Evolutionary conservation across 2,113 vertebrate species (phyloP).

Genomic region (Oncorhynchus gorbuscha): DNA sequence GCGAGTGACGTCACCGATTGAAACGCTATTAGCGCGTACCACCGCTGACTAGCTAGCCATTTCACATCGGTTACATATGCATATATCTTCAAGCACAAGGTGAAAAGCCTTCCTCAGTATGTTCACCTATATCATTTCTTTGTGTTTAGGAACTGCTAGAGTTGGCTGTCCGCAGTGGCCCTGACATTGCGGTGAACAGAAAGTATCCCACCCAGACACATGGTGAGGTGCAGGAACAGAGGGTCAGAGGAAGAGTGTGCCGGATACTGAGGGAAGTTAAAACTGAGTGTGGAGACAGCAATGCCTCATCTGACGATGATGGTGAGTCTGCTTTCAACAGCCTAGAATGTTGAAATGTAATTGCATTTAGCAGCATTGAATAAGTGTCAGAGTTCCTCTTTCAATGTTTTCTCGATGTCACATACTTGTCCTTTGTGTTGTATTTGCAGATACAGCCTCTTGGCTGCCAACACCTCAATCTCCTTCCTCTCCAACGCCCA

Average conservation of each 20-base stretch:
- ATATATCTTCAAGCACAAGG: neutral
- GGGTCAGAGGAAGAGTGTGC: conserved; percentile 81
- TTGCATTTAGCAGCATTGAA: neutral
- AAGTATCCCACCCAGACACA: conserved; percentile 69
- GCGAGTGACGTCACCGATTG: no score
- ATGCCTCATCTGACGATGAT: conserved; percentile 92
- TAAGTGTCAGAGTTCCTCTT: neutral
- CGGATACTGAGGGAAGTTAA: conserved; percentile 92
- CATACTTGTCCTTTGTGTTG: neutral
- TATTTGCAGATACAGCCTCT: conserved; percentile 79
- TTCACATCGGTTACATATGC: no score
- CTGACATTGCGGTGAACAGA: conserved; percentile 76
- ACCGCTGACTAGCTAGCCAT: no score
- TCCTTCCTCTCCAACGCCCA: conserved; percentile 78
- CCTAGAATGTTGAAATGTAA: neutral
- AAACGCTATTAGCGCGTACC: no score
- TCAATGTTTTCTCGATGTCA: neutral
- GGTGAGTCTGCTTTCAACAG: conserved; percentile 68
- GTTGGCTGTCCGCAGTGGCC: conserved; percentile 83
- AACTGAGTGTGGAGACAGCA: conserved; percentile 89
- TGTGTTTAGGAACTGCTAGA: conserved; percentile 84
- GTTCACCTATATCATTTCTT: neutral
- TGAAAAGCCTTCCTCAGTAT: neutral
- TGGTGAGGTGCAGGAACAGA: conserved; percentile 82
- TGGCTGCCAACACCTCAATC: conserved; percentile 53